phyloP scores from a whole-genome alignment of 2,888 invertebrate species.

The Tromatobia lineatoria region DNA sequence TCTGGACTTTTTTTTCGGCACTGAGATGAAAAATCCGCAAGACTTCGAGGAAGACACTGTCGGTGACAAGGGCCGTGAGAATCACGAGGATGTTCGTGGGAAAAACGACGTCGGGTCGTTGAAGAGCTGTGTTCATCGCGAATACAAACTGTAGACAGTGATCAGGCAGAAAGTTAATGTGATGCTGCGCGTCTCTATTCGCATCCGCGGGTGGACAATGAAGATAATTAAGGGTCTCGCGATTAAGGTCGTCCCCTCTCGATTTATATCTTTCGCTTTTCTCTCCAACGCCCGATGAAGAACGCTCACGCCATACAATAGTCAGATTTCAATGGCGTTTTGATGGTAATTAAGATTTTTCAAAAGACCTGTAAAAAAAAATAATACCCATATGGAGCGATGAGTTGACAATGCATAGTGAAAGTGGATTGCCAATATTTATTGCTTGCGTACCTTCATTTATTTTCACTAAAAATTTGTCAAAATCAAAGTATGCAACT shows the following conservation, averaged over 20 bases:
- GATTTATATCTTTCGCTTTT: constrained; percentile 44
- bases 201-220: constrained; percentile 70
- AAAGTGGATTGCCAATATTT: not conserved
- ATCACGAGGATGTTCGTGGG: constrained; percentile 28
- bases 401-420: not conserved
- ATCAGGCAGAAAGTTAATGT: constrained; percentile 65
- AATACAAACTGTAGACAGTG: constrained; percentile 62
- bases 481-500: not conserved
- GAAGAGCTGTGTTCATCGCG: constrained; percentile 17
- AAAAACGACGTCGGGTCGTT: constrained; percentile 31
- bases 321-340: constrained; percentile 36
- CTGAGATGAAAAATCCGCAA: not conserved
- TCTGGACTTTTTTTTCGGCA: not conserved
- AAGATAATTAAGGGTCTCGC: constrained; percentile 71
- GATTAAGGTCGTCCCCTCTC: constrained; percentile 63
- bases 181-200: constrained; percentile 64
- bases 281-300: constrained; percentile 19
- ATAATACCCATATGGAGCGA: constrained; percentile 27
- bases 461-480: not conserved
- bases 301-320: constrained; percentile 41
- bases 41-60: not conserved
- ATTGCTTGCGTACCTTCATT: not conserved
- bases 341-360: constrained; percentile 63
- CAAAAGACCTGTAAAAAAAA: constrained; percentile 3
- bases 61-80: constrained; percentile 45